Evolutionary conservation across 2,797 vertebrate genomes (phyloP), one percentile per base, ranked within the genome.

Genomic region (Onychomys leucogaster): DNA sequence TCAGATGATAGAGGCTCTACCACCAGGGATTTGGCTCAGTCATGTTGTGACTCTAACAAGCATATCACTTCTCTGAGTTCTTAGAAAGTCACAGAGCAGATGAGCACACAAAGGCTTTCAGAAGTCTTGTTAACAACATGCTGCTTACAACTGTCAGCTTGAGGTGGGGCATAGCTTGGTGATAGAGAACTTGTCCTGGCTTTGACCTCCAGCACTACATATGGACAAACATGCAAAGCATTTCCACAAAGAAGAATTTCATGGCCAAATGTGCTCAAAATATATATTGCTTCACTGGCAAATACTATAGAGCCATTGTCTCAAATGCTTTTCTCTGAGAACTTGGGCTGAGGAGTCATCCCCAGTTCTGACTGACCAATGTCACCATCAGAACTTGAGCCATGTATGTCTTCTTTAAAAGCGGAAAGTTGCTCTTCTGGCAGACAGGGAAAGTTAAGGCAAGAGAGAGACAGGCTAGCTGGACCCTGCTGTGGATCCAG

Each of bases 221-320:
- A 80, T 29, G 37, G 34, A 23, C 1, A 9, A 5, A 6, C 37
- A 41, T 27, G 17, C 8, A 17, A 0, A 41, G 32, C 8, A 6
- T 83, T 90, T 77, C 34, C 37, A 73, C 6, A 34, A 81, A 55
- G 49, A 52, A 52, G 46, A 63, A 14, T 61, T 67, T 85, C 46
- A 43, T 19, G 10, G 91, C 37, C 69, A 67, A 1, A 27, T 32
- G 21, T 27, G 37, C 46, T 67, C 32, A 59, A 55, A 73, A 85
- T 43, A 21, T 13, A 4, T 23, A 4, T 7, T 34, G 61, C 37
- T 6, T 73, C 27, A 9, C 29, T 12, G 0, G 69, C 12, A 32
- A 46, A 43, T 3, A 1, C 81, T 41, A 0, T 1, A 23, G 46
- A 29, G 55, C 25, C 37, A 1, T 55, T 1, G 0, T 32, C 55